Percentiles rank a stretch among this genome's conserved stretches.
These are phyloP conservation scores for Notolepis coatsorum DNA, from an alignment of 2,797 vertebrate species.

Conservation along the genomic window DNA sequence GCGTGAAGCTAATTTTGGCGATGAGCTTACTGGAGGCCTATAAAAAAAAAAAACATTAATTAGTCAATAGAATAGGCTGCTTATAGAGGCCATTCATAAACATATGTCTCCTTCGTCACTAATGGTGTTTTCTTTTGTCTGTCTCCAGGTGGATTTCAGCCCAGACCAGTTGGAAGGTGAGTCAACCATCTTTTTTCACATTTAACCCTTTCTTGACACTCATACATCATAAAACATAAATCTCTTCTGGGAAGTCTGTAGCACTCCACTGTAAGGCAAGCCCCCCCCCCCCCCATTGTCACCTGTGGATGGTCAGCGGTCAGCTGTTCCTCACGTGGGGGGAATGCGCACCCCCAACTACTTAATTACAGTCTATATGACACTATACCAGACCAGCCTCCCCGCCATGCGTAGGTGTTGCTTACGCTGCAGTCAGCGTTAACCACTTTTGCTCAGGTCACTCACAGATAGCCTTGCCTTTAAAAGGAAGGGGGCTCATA, in stretches of 20 bases:
- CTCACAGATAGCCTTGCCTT: constrained; percentile 72
- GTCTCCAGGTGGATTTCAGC: constrained; percentile 76
- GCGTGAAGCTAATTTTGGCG: constrained; percentile 66
- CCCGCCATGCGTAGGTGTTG: no score
- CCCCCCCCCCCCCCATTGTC: no score
- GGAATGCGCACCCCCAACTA: no score
- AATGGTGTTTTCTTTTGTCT: constrained; percentile 49
- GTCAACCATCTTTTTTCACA: constrained; percentile 23
- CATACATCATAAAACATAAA: neutral
- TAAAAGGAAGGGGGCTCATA: constrained; percentile 82
- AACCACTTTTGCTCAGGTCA: constrained; percentile 60
- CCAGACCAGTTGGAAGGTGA: constrained; percentile 82
- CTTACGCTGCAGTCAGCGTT: constrained; percentile 81
- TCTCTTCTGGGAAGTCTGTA: neutral
- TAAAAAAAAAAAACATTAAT: no score
- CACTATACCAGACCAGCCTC: no score
- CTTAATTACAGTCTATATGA: no score
- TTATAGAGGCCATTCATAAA: no score
- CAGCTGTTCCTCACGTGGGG: no score
- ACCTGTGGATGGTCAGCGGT: no score
- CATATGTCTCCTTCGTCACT: no score
- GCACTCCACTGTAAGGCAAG: no score
- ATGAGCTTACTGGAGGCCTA: constrained; percentile 39
- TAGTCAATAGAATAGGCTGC: no score
- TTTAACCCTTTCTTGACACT: constrained; percentile 6